Evolutionary conservation across 2,797 vertebrate species (phyloP), one percentile per base, ranked within the genome.

Genomic region (Valencia hispanica): DNA sequence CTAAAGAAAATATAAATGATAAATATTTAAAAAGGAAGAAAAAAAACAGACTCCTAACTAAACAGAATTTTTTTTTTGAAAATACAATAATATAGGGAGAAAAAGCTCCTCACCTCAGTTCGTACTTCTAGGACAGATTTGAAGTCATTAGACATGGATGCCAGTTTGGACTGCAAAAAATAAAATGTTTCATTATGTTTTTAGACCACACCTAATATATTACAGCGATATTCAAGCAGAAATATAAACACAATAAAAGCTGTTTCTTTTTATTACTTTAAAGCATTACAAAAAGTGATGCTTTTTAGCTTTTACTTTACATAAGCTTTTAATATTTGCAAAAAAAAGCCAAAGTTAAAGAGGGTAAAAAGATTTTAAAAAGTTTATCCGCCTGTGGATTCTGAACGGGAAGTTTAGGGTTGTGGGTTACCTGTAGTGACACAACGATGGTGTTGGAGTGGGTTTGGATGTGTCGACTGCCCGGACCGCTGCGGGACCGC

Each of bases 81-180:
- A 32, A n/a, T 34, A 4, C 34, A 39, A n/a, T 0, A 36, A 8
- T 25, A 17, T 9, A 36, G 39, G 65, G 20, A 71, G 34, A 36
- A 71, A 36, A 0, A 2, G 18, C 43, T 73, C n/a, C 95, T 96
- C 83, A 99, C 97, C 96, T 99, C 97, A 34, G 97, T 99, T 93
- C 97, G 95, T 75, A 99, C 97, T 94, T 99, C 97, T 70, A 99
- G 91, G 73, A 99, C 97, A 0, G 97, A 97, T 82, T 98, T 98
- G 92, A 98, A 99, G 92, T 98, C 97, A 47, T 98, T 99, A 80
- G 97, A 99, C 97, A 99, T 99, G 0, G 96, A 97, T 20, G 97
- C 97, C 89, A 99, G 87, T 90, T 97, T 98, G 22, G 97, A 99
- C 97, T 99, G 92, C 48, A 81, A 70, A 81, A 34, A 65, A 27